A percentile compares a stretch with the other conserved stretches of the same genome.
These are phyloP conservation scores for Limosa lapponica DNA, from an alignment of 2,797 vertebrate genomes.

Conservation along the genomic window DNA sequence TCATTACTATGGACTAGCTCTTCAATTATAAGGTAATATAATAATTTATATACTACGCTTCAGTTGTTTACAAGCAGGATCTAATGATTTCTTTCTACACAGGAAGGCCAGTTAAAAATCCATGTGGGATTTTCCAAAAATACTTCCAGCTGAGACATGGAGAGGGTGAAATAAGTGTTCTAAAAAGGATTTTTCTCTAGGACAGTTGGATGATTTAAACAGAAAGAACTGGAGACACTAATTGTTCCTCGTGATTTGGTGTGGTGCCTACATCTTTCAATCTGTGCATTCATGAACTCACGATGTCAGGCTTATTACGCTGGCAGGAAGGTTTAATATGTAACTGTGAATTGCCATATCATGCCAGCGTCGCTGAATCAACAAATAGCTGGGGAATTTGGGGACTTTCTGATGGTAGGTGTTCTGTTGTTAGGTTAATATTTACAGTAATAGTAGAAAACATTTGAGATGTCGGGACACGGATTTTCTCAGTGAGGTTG, in stretches of 20 bases:
- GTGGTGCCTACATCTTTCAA: neutral
- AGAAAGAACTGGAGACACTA: neutral
- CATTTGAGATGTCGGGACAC: neutral
- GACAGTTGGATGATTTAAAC: neutral
- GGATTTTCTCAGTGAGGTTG: neutral
- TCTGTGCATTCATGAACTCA: neutral
- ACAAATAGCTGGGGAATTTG: conserved; percentile 9
- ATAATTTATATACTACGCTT: neutral
- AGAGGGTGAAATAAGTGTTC: neutral
- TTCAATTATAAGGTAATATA: neutral
- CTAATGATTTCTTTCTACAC: neutral
- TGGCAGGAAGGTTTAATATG: neutral
- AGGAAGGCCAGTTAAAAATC: neutral
- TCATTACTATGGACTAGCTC: neutral
- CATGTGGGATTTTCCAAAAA: neutral
- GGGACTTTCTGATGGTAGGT: conserved; percentile 51
- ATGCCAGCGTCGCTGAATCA: neutral
- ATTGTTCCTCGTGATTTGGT: neutral
- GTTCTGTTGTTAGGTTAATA: neutral
- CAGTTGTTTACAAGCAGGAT: neutral
- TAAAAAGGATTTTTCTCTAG: neutral
- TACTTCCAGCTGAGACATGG: neutral
- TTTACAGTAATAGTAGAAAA: conserved; percentile 17
- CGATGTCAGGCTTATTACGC: neutral
- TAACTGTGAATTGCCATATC: neutral